Evolutionary conservation across 2,888 invertebrate genomes (phyloP).

Genomic region (Dicyrtoma fusca): DNA sequence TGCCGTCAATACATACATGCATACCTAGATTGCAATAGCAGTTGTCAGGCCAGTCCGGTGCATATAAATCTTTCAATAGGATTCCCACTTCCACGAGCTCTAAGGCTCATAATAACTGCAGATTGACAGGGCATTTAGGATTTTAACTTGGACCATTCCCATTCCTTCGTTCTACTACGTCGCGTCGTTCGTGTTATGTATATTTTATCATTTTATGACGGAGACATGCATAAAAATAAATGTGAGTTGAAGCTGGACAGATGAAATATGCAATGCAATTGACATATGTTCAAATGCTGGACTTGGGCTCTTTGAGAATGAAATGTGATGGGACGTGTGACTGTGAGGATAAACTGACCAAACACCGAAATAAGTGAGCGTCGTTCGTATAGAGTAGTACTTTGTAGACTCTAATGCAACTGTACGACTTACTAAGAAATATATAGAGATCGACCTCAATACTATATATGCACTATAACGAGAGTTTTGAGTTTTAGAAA

Average conservation of each 20-base stretch:
- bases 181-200: neutral
- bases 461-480: neutral
- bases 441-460: too few relatives aligned
- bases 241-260: constrained; percentile 46
- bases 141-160: too few relatives aligned
- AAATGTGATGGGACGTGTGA: constrained; percentile 15
- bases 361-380: constrained; percentile 2
- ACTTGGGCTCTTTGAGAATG: constrained; percentile 4
- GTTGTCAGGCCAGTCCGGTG: neutral
- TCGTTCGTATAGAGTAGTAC: neutral
- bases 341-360: constrained; percentile 10
- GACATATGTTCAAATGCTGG: constrained; percentile 42
- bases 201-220: constrained; percentile 24
- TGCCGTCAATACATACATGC: neutral
- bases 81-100: too few relatives aligned
- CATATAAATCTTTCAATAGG: neutral
- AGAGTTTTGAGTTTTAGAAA: neutral
- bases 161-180: neutral
- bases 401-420: too few relatives aligned
- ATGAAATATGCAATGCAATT: constrained; percentile 50
- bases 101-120: too few relatives aligned
- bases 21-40: neutral
- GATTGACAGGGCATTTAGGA: too few relatives aligned
- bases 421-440: too few relatives aligned
- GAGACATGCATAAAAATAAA: constrained; percentile 3